Percentiles rank a stretch among this genome's conserved stretches.
Evolutionary conservation across 2,797 vertebrate species (phyloP).

Genomic region (Eulemur mongoz): DNA sequence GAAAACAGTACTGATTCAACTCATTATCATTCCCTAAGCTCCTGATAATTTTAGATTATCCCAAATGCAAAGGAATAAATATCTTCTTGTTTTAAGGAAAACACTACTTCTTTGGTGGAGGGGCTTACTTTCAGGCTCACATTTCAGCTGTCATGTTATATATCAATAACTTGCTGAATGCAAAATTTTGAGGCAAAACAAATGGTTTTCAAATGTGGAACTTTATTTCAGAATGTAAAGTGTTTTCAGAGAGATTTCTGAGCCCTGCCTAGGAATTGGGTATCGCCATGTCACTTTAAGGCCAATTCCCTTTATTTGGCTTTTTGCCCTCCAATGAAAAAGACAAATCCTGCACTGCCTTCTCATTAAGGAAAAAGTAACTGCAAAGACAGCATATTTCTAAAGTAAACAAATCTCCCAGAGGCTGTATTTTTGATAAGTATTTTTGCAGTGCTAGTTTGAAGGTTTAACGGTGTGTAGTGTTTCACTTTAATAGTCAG

Average conservation of each 20-base stretch:
- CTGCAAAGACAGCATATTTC: conserved; percentile 80
- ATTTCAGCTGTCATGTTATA: background rate
- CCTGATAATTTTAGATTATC: conserved; percentile 7
- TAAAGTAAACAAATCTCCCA: conserved; percentile 81
- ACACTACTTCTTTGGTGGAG: background rate
- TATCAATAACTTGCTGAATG: background rate
- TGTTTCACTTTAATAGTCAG: conserved; percentile 84
- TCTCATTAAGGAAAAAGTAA: conserved; percentile 78
- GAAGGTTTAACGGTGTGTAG: conserved; percentile 82
- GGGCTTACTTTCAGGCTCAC: background rate
- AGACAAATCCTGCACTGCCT: conserved; percentile 56
- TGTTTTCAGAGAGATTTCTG: background rate
- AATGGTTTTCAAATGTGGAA: background rate
- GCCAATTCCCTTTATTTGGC: conserved; percentile 45
- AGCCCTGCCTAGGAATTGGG: background rate
- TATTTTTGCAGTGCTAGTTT: conserved; percentile 80
- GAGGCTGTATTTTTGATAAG: conserved; percentile 81
- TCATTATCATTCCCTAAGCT: background rate
- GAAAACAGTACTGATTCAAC: background rate
- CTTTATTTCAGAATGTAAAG: background rate
- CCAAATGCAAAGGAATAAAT: background rate
- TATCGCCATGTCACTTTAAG: conserved; percentile 41
- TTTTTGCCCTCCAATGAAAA: conserved; percentile 68
- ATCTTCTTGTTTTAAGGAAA: background rate
- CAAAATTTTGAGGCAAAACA: background rate